Conservation (phyloP, 2,113 vertebrate species). For the Cacatua alba region DNA sequence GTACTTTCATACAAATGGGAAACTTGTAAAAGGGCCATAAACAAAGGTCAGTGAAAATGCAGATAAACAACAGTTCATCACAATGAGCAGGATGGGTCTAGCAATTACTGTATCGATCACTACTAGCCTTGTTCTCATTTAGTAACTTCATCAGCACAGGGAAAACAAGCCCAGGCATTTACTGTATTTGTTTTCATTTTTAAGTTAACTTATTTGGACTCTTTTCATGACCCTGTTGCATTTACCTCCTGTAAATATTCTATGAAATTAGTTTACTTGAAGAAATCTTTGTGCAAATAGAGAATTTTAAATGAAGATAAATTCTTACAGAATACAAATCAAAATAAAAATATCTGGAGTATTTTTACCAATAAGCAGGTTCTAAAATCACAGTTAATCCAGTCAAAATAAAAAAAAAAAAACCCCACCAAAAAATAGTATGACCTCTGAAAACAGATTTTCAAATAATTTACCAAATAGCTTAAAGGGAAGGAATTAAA, state of each 20-base stretch:
- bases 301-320: neutral
- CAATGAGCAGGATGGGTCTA: neutral
- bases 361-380: neutral
- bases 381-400: neutral
- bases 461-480: neutral
- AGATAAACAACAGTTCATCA: constrained; percentile 19
- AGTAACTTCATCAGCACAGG: constrained; percentile 14
- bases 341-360: neutral
- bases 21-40: neutral
- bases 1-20: neutral
- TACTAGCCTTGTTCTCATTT: neutral
- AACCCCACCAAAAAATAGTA: neutral
- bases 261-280: neutral
- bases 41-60: neutral
- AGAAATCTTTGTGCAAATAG: neutral
- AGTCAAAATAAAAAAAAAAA: neutral
- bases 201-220: neutral
- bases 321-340: neutral
- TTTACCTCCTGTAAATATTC: neutral
- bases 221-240: neutral
- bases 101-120: neutral
- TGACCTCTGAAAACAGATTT: neutral
- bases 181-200: neutral
- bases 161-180: neutral
- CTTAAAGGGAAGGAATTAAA: neutral